Percentiles rank a stretch among this genome's conserved stretches.
These are phyloP conservation scores for Centropyge bicolor DNA, from an alignment of 2,797 vertebrate genomes.

Conservation along the genomic window DNA sequence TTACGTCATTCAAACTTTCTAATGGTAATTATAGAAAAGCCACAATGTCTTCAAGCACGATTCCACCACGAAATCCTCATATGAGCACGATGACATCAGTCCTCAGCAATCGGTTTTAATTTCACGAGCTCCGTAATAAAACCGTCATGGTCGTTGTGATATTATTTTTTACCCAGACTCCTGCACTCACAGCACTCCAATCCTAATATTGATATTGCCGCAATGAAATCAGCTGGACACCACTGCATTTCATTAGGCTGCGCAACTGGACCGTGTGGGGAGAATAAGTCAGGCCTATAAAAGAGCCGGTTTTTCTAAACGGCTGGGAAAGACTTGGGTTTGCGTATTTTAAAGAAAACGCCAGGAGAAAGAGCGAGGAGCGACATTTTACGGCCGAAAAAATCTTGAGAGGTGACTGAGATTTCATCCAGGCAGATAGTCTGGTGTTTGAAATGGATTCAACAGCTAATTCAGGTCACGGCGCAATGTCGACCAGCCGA, in stretches of 20 bases:
- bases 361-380: constrained; percentile 47
- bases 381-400: constrained; percentile 56
- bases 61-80: constrained; percentile 45
- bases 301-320: constrained; percentile 46
- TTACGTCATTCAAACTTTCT: constrained; percentile 76
- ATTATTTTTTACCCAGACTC: constrained; percentile 59
- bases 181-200: constrained; percentile 55
- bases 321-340: constrained; percentile 51
- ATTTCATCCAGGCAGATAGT: constrained; percentile 61
- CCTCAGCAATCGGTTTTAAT: constrained; percentile 58
- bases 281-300: constrained; percentile 69
- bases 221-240: constrained; percentile 72
- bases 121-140: constrained; percentile 69
- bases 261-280: constrained; percentile 67
- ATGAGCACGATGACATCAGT: constrained; percentile 71
- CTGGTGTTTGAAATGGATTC: constrained; percentile 60
- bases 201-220: constrained; percentile 67
- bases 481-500: constrained; percentile 25
- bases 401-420: constrained; percentile 47
- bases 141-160: constrained; percentile 54
- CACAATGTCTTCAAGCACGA: constrained; percentile 58
- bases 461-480: constrained; percentile 68
- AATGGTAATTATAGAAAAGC: constrained; percentile 75
- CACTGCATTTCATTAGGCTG: constrained; percentile 68
- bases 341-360: constrained; percentile 46